Conservation (phyloP, 2,888 invertebrate genomes). For the Trisateles emortualis region DNA sequence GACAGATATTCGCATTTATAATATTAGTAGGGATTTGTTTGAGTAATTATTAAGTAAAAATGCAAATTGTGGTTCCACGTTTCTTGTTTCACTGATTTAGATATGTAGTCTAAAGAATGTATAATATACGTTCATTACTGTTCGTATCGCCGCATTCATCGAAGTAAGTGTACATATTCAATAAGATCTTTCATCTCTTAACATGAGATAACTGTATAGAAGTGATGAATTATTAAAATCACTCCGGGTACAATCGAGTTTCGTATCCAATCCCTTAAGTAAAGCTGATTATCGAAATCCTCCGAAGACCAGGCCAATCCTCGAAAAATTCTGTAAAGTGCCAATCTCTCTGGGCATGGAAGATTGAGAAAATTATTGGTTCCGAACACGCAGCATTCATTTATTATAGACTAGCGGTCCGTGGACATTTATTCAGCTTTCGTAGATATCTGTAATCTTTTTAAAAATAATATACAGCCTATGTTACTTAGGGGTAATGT, state of each 20-base stretch:
- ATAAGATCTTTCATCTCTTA: slow-evolving; percentile 62
- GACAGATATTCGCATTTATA: no score
- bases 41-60: slow-evolving; percentile 28
- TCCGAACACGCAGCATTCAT: slow-evolving; percentile 70
- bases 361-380: slow-evolving; percentile 71
- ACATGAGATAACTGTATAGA: slow-evolving; percentile 64
- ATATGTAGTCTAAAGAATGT: slow-evolving; percentile 18
- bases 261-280: slow-evolving; percentile 85
- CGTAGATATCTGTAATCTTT: no score
- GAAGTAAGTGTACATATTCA: slow-evolving; percentile 60
- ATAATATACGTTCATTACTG: slow-evolving; percentile 32
- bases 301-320: slow-evolving; percentile 66
- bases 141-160: slow-evolving; percentile 42
- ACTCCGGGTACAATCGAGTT: slow-evolving; percentile 81
- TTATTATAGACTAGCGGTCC: slow-evolving; percentile 68
- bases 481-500: no score
- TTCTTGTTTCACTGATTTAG: not conserved
- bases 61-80: slow-evolving; percentile 2
- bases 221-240: slow-evolving; percentile 85
- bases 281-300: slow-evolving; percentile 84
- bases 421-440: no score
- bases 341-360: slow-evolving; percentile 74
- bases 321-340: slow-evolving; percentile 78
- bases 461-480: no score
- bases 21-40: no score